Evolutionary conservation across 2,113 vertebrate species (phyloP), one percentile per base, ranked within the genome.

Genomic region (Sander vitreus): DNA sequence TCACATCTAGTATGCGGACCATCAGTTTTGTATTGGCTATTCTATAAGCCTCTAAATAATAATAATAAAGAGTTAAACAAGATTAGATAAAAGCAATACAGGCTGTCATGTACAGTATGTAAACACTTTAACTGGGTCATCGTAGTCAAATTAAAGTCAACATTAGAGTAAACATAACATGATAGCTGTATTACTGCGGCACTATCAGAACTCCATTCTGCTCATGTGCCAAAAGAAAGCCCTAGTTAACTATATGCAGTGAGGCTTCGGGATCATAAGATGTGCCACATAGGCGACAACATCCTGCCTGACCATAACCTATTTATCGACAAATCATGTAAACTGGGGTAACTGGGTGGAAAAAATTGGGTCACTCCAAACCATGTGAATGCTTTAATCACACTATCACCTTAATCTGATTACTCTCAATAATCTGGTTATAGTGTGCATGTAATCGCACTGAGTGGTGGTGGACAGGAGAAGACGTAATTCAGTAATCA

Each of bases 401-500:
- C 16, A 47, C 81, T 63, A 11, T 85, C 73, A 76, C 69, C 23
- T 47, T 72, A 45, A 83, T 72, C 14, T 39, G 54, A 68, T 88
- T 75, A 45, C 76, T 68, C 33, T 30, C 47, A 70, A 27, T 87
- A 81, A 89, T 88, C 76, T 70, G 59, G 71, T 90, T 85, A 81
- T 15, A 6, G 65, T 13, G 76, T 25, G 69, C 48, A 9, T 73
- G 68, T 84, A 66, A 84, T 80, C 12, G 6, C 0, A 12, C 6
- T 23, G 75, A 75, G 67, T 50, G 73, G 60, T 23, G 30, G 81
- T 11, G 48, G 83, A 77, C 65, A 65, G 76, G 72, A 27, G 14
- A 15, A 78, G 75, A 47, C 82, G 83, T 78, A 39, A 83, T 80
- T 80, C 86, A 78, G 86, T 78, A 91, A 91, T 92, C 90, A 85